Evolutionary conservation across 2,888 invertebrate genomes (phyloP).

Genomic region (Rhyacophila evoluta): DNA sequence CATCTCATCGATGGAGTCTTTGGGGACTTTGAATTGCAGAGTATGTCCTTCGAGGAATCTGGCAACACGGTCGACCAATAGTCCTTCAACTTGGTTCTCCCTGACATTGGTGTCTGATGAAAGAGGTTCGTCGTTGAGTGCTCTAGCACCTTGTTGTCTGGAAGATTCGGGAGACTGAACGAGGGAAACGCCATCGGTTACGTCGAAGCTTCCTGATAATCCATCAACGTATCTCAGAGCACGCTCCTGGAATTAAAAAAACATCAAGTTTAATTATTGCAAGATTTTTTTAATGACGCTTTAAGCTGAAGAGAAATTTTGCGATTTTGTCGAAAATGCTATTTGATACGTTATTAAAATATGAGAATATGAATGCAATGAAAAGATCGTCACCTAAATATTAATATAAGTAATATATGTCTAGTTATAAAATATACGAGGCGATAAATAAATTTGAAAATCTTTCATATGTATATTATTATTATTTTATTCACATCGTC

Average conservation of each 20-base stretch:
- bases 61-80: conserved; percentile 80
- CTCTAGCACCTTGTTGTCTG: conserved; percentile 65
- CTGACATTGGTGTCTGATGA: conserved; percentile 80
- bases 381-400: no score
- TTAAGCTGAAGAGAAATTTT: no score
- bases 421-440: no score
- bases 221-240: conserved; percentile 77
- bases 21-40: conserved; percentile 84
- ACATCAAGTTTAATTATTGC: not conserved
- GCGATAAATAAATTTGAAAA: no score
- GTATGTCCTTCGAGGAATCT: conserved; percentile 83
- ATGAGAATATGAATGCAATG: no score
- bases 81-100: conserved; percentile 78
- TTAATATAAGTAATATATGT: no score
- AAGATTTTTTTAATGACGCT: not conserved
- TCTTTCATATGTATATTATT: no score
- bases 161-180: conserved; percentile 70
- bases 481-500: no score
- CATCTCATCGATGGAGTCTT: conserved; percentile 78
- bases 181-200: conserved; percentile 74
- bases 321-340: no score
- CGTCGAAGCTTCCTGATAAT: conserved; percentile 71
- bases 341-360: no score
- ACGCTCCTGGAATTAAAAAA: no score
- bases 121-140: conserved; percentile 75